Conservation (phyloP, 2,113 vertebrate species). For the Phyllostomus discolor region DNA sequence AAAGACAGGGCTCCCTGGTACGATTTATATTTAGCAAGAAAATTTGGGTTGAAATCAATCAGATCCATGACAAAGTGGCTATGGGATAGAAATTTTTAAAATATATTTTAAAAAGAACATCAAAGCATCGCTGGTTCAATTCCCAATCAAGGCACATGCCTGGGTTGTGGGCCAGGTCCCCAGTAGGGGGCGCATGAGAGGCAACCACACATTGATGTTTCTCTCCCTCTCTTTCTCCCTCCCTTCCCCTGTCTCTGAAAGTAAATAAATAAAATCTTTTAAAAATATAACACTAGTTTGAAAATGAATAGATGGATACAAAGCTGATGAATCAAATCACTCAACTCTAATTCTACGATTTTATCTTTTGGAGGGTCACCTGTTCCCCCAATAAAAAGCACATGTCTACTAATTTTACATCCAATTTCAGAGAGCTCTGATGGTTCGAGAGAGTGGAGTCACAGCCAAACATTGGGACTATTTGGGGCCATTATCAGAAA, state of each 20-base stretch:
- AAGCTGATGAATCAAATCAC: background rate
- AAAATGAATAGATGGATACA: background rate
- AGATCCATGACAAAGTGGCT: background rate
- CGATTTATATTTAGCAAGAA: background rate
- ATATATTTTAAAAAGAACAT: no score
- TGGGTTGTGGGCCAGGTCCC: no score
- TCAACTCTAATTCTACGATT: background rate
- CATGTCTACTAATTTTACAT: background rate
- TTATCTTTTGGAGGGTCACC: background rate
- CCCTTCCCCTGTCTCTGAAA: no score
- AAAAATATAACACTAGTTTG: no score
- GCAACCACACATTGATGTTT: no score
- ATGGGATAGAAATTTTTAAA: background rate
- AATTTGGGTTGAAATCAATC: background rate
- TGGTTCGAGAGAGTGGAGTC: background rate
- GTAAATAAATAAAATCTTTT: no score
- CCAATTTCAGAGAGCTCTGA: background rate
- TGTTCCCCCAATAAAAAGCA: background rate
- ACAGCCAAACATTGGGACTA: no score
- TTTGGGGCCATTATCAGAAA: background rate
- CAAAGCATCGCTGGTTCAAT: no score
- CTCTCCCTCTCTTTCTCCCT: no score
- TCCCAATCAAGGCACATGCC: no score
- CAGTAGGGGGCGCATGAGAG: no score
- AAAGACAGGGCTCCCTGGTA: background rate